These are phyloP conservation scores for Emmelina monodactyla DNA, from an alignment of 2,888 invertebrate genomes.

Conservation along the genomic window DNA sequence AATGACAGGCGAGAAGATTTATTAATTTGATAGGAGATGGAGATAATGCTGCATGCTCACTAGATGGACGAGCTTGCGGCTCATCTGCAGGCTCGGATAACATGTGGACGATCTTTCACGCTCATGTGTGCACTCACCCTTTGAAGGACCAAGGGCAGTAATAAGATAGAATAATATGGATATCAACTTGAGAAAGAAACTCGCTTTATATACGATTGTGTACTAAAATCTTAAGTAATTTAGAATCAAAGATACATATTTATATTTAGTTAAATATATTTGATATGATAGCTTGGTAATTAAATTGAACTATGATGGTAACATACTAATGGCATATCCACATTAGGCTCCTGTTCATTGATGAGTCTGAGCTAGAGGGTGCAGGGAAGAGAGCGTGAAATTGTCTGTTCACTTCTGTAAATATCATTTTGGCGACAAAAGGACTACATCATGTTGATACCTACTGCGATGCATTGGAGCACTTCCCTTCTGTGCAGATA, in stretches of 20 bases:
- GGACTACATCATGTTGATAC: conserved; percentile 55
- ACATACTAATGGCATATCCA: conserved; percentile 25
- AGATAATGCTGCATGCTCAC: conserved; percentile 43
- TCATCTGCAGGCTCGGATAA: conserved; percentile 36
- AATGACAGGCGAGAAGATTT: conserved; percentile 41
- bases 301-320: no score
- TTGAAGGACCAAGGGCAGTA: conserved; percentile 43
- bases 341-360: conserved; percentile 32
- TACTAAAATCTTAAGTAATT: no score
- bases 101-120: conserved; percentile 68
- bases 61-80: conserved; percentile 24
- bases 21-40: conserved; percentile 44
- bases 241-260: no score
- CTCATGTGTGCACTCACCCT: conserved; percentile 63
- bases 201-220: no score
- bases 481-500: background rate
- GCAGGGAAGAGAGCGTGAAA: conserved; percentile 64
- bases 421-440: conserved; percentile 66
- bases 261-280: no score
- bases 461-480: background rate
- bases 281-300: no score
- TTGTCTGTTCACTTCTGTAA: conserved; percentile 68
- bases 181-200: no score
- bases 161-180: conserved; percentile 30
- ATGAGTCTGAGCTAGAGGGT: conserved; percentile 57